Percentiles rank a stretch among this genome's conserved stretches.
phyloP scores from a whole-genome alignment of 2,113 vertebrate species.

The Calypte anna region DNA sequence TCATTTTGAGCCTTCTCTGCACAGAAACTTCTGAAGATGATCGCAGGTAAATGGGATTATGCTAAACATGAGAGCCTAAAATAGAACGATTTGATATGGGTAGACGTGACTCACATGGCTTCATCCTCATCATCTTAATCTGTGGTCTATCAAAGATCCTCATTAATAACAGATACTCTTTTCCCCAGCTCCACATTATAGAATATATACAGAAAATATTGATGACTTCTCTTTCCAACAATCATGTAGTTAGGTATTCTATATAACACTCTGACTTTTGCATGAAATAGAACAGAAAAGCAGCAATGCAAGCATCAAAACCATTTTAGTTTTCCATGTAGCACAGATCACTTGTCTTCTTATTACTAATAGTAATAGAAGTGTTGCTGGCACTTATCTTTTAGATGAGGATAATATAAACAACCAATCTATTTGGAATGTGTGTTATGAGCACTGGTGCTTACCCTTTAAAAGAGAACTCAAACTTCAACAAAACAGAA shows the following conservation, averaged over 20 bases:
- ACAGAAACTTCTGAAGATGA: background rate
- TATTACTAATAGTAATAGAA: background rate
- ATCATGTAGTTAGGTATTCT: background rate
- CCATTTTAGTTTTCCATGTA: background rate
- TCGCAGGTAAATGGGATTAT: background rate
- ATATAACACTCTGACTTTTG: background rate
- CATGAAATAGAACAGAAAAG: background rate
- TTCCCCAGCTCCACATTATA: background rate
- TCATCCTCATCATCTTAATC: background rate
- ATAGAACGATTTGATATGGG: background rate
- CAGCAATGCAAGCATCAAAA: background rate
- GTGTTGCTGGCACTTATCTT: background rate
- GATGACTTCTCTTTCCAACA: background rate
- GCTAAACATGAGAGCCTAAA: background rate
- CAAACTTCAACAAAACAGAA: background rate
- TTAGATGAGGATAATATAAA: background rate
- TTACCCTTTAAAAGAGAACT: slow-evolving; percentile 3
- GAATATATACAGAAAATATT: background rate
- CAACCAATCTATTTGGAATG: background rate
- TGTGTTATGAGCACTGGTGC: background rate
- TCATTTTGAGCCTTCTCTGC: background rate
- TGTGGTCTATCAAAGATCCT: background rate
- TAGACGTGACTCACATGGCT: background rate
- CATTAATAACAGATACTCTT: background rate
- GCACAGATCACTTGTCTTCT: background rate